Base-by-base conservation (phyloP, 37 sponge, comb jelly and placozoan species). In the Beroe ovata region DNA sequence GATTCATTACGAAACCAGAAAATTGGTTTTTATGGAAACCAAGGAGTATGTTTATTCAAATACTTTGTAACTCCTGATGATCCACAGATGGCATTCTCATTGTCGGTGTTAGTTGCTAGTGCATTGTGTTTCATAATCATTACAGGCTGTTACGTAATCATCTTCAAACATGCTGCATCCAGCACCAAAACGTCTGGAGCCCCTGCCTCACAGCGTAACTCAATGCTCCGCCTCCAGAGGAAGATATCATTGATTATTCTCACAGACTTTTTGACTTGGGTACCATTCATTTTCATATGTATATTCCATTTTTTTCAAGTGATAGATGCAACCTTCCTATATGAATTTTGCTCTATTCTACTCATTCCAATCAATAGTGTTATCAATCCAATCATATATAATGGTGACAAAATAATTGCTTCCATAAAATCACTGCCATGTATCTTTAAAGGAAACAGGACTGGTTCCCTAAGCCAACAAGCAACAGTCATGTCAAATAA, bases 341-440 rank as follows among this genome's bases (percentile, higher is more conserved):
- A 77, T 36, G 47, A 77, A 36, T 39, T 77, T n/a, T 77, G 84
- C 21, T 77, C 84, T 0, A 42, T 77, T 16, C 42, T 77, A 36
- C 54, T 77, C 8, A 77, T 77, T n/a, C 84, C 84, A 14, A 77
- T 77, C 16, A 77, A 77, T 29, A 77, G 84, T 36, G 71, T 71
- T 71, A 71, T 71, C 18, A 71, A 71, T 20, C 71, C 71, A 20
- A 36, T 71, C 4, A 71, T 71, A 8, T 71, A 71, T 29, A 71
- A 71, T 71, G 71, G 71, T 20, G 71, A 71, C 38, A 36, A 71
- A 36, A 4, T 71, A 4, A 6, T 71, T 32, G 20, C n/a, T n/a
- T n/a, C n/a, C n/a, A n/a, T n/a, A n/a, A n/a, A n/a, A n/a, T n/a
- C n/a, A n/a, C n/a, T n/a, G n/a, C n/a, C n/a, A n/a, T n/a, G n/a